Conservation (phyloP, 2,797 vertebrate species). For the Allobates femoralis region DNA sequence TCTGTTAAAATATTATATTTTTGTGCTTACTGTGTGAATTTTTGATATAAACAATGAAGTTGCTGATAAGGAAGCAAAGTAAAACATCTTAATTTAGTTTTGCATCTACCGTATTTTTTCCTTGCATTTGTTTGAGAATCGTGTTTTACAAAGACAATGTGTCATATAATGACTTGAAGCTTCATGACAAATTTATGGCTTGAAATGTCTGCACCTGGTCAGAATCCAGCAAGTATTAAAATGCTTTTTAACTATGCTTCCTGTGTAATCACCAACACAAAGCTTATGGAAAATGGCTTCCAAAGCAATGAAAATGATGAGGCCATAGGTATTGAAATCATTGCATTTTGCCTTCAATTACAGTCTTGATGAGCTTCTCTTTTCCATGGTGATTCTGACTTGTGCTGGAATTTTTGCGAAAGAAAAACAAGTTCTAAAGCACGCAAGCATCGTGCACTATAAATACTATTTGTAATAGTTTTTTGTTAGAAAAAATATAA, state of each 20-base stretch:
- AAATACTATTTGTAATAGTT: background rate
- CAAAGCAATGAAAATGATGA: constrained; percentile 74
- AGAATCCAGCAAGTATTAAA: constrained; percentile 75
- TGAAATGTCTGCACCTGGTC: constrained; percentile 79
- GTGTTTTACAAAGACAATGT: constrained; percentile 1
- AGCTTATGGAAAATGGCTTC: constrained; percentile 75
- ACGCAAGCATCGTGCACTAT: background rate
- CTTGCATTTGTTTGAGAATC: background rate
- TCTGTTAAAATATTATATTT: background rate
- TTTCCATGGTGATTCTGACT: constrained; percentile 73
- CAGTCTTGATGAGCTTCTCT: constrained; percentile 75
- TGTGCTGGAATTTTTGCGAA: constrained; percentile 67
- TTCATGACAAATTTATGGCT: constrained; percentile 56
- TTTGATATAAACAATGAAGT: background rate
- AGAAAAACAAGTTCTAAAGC: background rate
- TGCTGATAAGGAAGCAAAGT: background rate
- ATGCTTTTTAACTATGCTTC: constrained; percentile 78
- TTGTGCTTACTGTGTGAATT: background rate
- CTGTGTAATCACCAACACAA: constrained; percentile 78
- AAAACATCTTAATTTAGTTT: constrained; percentile 16
- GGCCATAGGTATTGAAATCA: constrained; percentile 83
- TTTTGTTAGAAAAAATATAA: no score
- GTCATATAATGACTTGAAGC: background rate
- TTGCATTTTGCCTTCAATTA: constrained; percentile 73
- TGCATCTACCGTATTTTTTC: constrained; percentile 20